Evolutionary conservation across 1,140 invertebrate genomes (phyloP).

Genomic region (Drosophila nikananu): DNA sequence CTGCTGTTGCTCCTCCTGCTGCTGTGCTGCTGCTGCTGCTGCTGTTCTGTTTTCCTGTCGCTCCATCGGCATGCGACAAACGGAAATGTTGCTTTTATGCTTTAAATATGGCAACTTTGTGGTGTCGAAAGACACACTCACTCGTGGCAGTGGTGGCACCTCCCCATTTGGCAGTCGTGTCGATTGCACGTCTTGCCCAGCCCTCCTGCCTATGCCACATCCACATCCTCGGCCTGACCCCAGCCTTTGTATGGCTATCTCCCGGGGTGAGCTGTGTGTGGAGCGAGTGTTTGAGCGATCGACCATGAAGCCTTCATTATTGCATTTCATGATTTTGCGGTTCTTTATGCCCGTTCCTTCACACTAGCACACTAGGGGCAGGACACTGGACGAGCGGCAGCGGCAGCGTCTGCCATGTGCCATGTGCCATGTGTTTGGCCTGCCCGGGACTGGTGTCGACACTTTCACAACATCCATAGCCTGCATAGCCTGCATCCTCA

Average conservation of each 20-base stretch:
- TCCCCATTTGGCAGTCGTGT: conserved; percentile 55
- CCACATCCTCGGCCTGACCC: conserved; percentile 9
- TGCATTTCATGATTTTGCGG: conserved; percentile 83
- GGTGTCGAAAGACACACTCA: conserved; percentile 60
- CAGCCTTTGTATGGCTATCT: conserved; percentile 25
- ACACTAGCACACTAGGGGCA: conserved; percentile 19
- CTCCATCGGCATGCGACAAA: conserved; percentile 77
- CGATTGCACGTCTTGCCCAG: conserved; percentile 66
- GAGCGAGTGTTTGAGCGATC: conserved; percentile 72
- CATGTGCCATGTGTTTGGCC: conserved; percentile 66
- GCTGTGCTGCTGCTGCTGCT: conserved; percentile 25
- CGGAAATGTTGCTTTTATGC: conserved; percentile 84
- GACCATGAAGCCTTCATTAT: conserved; percentile 84
- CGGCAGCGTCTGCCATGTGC: conserved; percentile 33
- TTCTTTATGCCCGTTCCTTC: conserved; percentile 77
- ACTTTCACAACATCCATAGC: conserved; percentile 74
- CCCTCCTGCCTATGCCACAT: conserved; percentile 16
- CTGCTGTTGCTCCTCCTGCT: neutral
- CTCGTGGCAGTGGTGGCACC: neutral
- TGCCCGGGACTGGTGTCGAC: conserved; percentile 73
- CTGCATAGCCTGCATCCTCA: conserved; percentile 16
- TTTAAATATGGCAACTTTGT: conserved; percentile 84
- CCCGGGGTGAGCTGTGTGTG: conserved; percentile 3
- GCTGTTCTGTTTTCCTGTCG: conserved; percentile 45
- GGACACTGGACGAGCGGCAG: conserved; percentile 22